These are phyloP conservation scores for Temnothorax unifasciatus DNA, from an alignment of 2,888 invertebrate genomes.

Conservation along the genomic window DNA sequence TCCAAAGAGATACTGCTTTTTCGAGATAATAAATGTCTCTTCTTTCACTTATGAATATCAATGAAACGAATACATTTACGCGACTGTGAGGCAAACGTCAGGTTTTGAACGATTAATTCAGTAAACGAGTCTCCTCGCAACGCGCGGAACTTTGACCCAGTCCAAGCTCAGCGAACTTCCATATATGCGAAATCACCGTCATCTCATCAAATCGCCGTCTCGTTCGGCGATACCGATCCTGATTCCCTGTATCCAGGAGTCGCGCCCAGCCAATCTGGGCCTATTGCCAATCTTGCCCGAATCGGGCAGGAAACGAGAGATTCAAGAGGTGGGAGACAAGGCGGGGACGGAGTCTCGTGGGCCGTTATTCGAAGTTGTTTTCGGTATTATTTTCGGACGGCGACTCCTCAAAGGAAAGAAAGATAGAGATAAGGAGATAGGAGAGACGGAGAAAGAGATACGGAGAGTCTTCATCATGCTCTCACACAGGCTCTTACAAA, in stretches of 20 bases:
- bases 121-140: background rate
- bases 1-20: background rate
- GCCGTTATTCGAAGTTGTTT: slow-evolving; percentile 66
- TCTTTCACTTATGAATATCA: slow-evolving; percentile 19
- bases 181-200: background rate
- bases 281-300: slow-evolving; percentile 27
- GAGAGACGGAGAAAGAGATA: slow-evolving; percentile 13
- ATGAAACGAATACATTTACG: background rate
- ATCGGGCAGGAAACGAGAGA: slow-evolving; percentile 26
- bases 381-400: slow-evolving; percentile 72
- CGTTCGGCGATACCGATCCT: background rate
- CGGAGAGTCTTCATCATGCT: slow-evolving; percentile 62
- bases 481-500: slow-evolving; percentile 78
- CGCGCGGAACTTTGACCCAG: slow-evolving; percentile 17
- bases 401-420: slow-evolving; percentile 56
- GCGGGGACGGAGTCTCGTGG: slow-evolving; percentile 8
- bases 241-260: background rate
- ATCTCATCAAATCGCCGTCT: background rate
- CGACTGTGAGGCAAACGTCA: background rate
- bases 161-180: slow-evolving; percentile 24
- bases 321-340: slow-evolving; percentile 7
- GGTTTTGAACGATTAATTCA: slow-evolving; percentile 30
- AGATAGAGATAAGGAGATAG: slow-evolving; percentile 35
- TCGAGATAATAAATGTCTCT: background rate
- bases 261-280: background rate